A percentile compares a stretch with the other conserved stretches of the same genome.
phyloP scores from a whole-genome alignment of 2,113 vertebrate species.

The Ameiurus melas region DNA sequence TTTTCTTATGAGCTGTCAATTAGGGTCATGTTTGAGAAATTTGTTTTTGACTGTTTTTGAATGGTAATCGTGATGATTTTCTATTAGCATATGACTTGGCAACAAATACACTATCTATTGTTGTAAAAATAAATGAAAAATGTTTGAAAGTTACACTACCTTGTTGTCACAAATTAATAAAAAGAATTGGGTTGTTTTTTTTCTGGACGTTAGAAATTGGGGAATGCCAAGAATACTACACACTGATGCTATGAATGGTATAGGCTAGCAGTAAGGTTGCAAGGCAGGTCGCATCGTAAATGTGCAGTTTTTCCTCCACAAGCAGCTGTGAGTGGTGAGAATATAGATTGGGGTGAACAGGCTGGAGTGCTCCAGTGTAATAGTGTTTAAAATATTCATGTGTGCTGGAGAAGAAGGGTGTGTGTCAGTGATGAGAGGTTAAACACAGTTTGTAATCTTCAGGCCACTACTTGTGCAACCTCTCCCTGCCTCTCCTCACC shows the following conservation, averaged over 20 bases:
- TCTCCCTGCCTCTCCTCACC: background rate
- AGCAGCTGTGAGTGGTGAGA: slow-evolving; percentile 10
- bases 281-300: background rate
- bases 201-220: too few relatives aligned
- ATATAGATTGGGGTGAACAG: slow-evolving; percentile 28
- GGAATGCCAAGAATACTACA: background rate
- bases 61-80: too few relatives aligned
- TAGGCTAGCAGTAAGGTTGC: background rate
- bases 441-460: slow-evolving; percentile 10
- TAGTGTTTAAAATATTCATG: slow-evolving; percentile 29
- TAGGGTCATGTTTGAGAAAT: background rate
- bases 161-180: background rate
- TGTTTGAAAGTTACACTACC: background rate
- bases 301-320: background rate
- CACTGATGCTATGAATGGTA: background rate
- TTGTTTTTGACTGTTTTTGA: background rate
- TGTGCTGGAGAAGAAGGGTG: background rate
- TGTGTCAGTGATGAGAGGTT: slow-evolving; percentile 1
- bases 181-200: background rate
- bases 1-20: too few relatives aligned
- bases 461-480: background rate
- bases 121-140: background rate
- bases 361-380: background rate
- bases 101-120: background rate
- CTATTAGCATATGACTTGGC: background rate